A percentile compares a stretch with the other conserved stretches of the same genome.
These are phyloP conservation scores for Camponotus pennsylvanicus DNA, from an alignment of 1,140 invertebrate genomes.

Conservation along the genomic window DNA sequence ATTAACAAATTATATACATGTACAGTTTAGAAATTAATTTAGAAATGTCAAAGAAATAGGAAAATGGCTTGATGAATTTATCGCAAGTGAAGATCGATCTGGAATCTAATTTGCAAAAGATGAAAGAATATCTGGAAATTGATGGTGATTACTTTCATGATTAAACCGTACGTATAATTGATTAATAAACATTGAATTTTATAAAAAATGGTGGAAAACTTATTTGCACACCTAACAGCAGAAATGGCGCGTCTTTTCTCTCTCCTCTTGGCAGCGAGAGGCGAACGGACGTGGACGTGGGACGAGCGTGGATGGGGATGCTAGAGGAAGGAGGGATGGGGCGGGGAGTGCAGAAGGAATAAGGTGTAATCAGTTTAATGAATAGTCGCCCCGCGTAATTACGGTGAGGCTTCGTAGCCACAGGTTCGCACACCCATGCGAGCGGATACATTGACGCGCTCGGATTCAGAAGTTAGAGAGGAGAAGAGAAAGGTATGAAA, in stretches of 20 bases:
- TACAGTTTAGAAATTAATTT: too few relatives aligned
- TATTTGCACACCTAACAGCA: slow-evolving; percentile 47
- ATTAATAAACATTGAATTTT: too few relatives aligned
- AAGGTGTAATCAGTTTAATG: slow-evolving; percentile 77
- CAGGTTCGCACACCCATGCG: slow-evolving; percentile 10
- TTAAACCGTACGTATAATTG: too few relatives aligned
- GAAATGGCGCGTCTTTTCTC: slow-evolving; percentile 43
- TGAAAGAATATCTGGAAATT: too few relatives aligned
- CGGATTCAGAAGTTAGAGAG: slow-evolving; percentile 28
- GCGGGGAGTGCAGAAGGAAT: slow-evolving; percentile 38
- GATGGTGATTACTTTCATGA: too few relatives aligned
- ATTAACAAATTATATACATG: too few relatives aligned
- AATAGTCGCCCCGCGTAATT: slow-evolving; percentile 73
- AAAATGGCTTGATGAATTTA: too few relatives aligned
- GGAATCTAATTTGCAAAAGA: too few relatives aligned
- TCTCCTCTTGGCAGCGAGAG: not conserved
- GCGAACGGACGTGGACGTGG: not conserved
- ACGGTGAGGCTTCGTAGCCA: slow-evolving; percentile 56
- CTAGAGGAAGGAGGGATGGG: not conserved
- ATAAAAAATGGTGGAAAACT: too few relatives aligned
- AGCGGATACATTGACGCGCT: slow-evolving; percentile 33
- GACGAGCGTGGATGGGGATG: not conserved
- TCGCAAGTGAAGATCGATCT: too few relatives aligned
- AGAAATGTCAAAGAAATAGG: too few relatives aligned
- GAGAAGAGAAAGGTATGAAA: not conserved